Percentiles rank a stretch among this genome's conserved stretches.
Evolutionary conservation across 2,888 invertebrate genomes (phyloP).

Genomic region (Tineola bisselliella): DNA sequence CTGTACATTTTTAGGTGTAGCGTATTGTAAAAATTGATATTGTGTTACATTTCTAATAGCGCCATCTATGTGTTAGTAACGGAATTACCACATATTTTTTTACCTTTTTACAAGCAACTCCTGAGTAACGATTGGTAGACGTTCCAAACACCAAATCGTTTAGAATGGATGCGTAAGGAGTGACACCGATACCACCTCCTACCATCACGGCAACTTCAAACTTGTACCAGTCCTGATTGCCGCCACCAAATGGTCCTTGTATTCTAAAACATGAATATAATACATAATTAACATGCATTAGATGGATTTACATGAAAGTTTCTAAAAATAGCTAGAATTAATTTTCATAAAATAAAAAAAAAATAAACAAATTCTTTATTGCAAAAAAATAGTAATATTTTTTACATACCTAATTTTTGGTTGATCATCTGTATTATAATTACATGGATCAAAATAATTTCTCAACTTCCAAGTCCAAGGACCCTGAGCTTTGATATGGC

Average conservation of each 20-base stretch:
- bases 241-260: conserved; percentile 96
- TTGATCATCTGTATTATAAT: conserved; percentile 85
- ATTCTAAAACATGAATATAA: conserved; percentile 63
- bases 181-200: conserved; percentile 96
- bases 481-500: conserved; percentile 90
- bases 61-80: no score
- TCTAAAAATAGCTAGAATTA: no score
- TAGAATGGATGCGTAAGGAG: conserved; percentile 96
- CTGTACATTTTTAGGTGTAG: no score
- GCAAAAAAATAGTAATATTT: no score
- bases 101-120: conserved; percentile 97
- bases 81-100: neutral
- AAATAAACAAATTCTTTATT: no score
- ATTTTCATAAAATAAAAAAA: no score
- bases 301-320: no score
- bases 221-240: conserved; percentile 98
- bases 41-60: no score
- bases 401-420: conserved; percentile 73
- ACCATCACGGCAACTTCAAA: conserved; percentile 98
- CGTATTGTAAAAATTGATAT: no score
- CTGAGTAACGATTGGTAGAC: conserved; percentile 93
- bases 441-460: conserved; percentile 93
- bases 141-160: conserved; percentile 97
- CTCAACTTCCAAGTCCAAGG: conserved; percentile 98
- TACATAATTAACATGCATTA: neutral